phyloP scores from a whole-genome alignment of 2,797 vertebrate species.

The Sebastes paucispinis region DNA sequence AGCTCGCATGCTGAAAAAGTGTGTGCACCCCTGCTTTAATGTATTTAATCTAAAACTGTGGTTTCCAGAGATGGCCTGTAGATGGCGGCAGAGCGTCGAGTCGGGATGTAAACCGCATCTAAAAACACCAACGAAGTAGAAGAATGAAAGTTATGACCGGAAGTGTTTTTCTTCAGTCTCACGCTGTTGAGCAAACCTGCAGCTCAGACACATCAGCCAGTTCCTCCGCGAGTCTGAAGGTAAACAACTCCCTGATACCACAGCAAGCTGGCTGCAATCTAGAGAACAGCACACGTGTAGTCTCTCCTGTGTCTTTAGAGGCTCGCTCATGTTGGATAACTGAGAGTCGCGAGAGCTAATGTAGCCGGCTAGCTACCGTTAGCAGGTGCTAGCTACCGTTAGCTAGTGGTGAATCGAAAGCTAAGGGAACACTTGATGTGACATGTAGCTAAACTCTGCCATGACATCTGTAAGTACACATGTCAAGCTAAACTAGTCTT shows the following conservation, averaged over 20 bases:
- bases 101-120: neutral
- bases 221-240: conserved; percentile 38
- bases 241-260: conserved; percentile 27
- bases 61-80: neutral
- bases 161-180: conserved; percentile 51
- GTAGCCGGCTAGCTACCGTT: conserved; percentile 44
- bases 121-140: conserved; percentile 21
- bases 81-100: neutral
- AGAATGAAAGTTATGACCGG: conserved; percentile 64
- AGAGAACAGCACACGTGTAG: neutral
- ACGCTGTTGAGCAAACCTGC: conserved; percentile 56
- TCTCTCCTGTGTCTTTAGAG: accelerated
- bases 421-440: neutral
- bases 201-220: conserved; percentile 1
- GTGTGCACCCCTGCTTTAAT: too few relatives aligned
- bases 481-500: neutral
- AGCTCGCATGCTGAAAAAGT: too few relatives aligned
- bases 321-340: neutral
- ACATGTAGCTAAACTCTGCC: accelerated
- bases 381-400: conserved; percentile 40
- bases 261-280: accelerated
- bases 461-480: accelerated
- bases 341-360: conserved; percentile 7
- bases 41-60: too few relatives aligned
- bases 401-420: conserved; percentile 11